A percentile compares a stretch with the other conserved stretches of the same genome.
Evolutionary conservation across 2,888 invertebrate species (phyloP).

Genomic region (Phragmatobia fuliginosa): DNA sequence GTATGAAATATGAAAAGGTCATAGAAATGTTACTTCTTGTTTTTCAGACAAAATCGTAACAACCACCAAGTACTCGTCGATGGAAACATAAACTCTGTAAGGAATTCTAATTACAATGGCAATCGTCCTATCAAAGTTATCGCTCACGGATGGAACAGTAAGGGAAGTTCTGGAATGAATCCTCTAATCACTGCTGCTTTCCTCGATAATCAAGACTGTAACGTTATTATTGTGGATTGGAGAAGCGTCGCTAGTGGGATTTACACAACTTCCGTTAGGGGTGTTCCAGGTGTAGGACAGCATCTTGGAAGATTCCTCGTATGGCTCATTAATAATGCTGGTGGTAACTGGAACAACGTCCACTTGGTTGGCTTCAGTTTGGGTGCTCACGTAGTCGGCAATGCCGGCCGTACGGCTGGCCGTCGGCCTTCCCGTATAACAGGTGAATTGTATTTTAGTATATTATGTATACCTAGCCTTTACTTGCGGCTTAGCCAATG

Average conservation of each 20-base stretch:
- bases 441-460: too few relatives aligned
- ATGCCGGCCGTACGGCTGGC: slow-evolving; percentile 64
- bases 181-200: slow-evolving; percentile 62
- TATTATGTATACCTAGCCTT: too few relatives aligned
- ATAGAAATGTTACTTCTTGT: background rate
- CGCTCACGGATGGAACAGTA: slow-evolving; percentile 74
- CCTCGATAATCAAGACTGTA: slow-evolving; percentile 64
- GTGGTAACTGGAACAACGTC: slow-evolving; percentile 72
- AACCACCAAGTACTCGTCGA: slow-evolving; percentile 63
- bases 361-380: slow-evolving; percentile 81
- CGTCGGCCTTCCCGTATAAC: slow-evolving; percentile 62
- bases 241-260: slow-evolving; percentile 53
- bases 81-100: slow-evolving; percentile 63
- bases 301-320: slow-evolving; percentile 73
- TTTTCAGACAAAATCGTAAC: slow-evolving; percentile 61
- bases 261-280: slow-evolving; percentile 65
- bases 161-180: slow-evolving; percentile 63
- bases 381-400: slow-evolving; percentile 79
- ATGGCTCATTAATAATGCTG: slow-evolving; percentile 71
- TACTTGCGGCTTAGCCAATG: too few relatives aligned
- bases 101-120: slow-evolving; percentile 62
- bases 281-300: slow-evolving; percentile 69
- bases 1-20: too few relatives aligned
- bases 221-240: slow-evolving; percentile 81
- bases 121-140: slow-evolving; percentile 62